Base-by-base conservation (phyloP, 23 tunicate genomes). In the Styela clava region DNA sequence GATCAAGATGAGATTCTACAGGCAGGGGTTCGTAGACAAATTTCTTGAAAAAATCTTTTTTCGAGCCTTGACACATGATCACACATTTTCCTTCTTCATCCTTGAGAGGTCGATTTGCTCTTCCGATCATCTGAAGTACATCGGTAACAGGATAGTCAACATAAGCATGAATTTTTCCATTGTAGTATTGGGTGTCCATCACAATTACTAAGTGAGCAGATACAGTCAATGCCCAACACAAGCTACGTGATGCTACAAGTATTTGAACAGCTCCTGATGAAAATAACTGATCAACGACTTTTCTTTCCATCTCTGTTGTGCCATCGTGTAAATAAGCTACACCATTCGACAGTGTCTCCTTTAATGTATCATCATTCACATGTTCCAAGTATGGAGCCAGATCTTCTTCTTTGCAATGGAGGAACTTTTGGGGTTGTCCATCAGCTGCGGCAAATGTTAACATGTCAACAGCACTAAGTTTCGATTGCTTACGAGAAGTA, bases 41-140 rank as follows among this genome's bases (percentile, higher is more conserved):
- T 61, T 95, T 95, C 72, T 95, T 95, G 88, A 95, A 95, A 44
- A 84, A 95, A 56, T 95, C 96, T 69, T 95, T 95, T 76, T 95
- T 95, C 31, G 99, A 95, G n/a, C 77, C 87, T 86, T 95, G 99
- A 82, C 99, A 95, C 99, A 95, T 86, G 21, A 95, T 81, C 24
- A 95, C 95, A 83, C 99, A 95, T 65, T 95, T 95, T 68, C 99
- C 99, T 74, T 90, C 96, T 67, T 95, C 96, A 64, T 95, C 99
- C 69, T 89, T 83, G 61, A 86, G 51, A 34, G 95, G 89, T 31
- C 99, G 79, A 64, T 90, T 90, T 30, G 99, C 99, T 63, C 96
- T 68, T 35, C 99, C 99, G 24, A 95, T 86, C 99, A 95, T 95
- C 74, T 90, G 99, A 83, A 95, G 70, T 29, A 89, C 96, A 78